A percentile compares a stretch with the other conserved stretches of the same genome.
phyloP scores from a whole-genome alignment of 2,113 vertebrate species.

The Chiloscyllium plagiosum region DNA sequence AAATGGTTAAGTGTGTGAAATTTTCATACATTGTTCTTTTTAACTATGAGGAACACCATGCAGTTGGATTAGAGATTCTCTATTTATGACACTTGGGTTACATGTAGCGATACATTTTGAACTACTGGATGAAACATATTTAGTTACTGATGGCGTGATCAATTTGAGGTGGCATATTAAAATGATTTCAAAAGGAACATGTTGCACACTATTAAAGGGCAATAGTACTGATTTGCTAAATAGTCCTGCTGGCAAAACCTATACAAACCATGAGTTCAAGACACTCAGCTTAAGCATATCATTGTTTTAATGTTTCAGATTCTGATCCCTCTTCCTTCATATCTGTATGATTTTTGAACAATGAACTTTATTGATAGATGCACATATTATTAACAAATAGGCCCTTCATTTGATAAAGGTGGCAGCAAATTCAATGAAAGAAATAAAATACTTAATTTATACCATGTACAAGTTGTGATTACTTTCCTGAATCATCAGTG shows the following conservation, averaged over 20 bases:
- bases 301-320: background rate
- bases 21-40: background rate
- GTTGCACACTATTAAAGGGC: background rate
- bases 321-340: background rate
- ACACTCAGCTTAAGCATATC: background rate
- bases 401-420: background rate
- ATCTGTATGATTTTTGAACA: background rate
- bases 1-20: background rate
- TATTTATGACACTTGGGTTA: background rate
- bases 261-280: background rate
- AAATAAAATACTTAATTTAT: background rate
- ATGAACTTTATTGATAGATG: background rate
- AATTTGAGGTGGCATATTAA: background rate
- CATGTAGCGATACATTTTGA: background rate
- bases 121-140: background rate
- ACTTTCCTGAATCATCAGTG: background rate
- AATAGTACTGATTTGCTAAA: background rate
- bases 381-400: background rate
- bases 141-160: background rate
- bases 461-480: background rate
- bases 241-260: no score
- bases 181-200: background rate
- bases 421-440: no score
- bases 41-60: background rate
- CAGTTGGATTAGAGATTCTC: background rate